A percentile compares a stretch with the other conserved stretches of the same genome.
Conservation (phyloP, 2,113 vertebrate species). For the Apodemus speciosus region DNA sequence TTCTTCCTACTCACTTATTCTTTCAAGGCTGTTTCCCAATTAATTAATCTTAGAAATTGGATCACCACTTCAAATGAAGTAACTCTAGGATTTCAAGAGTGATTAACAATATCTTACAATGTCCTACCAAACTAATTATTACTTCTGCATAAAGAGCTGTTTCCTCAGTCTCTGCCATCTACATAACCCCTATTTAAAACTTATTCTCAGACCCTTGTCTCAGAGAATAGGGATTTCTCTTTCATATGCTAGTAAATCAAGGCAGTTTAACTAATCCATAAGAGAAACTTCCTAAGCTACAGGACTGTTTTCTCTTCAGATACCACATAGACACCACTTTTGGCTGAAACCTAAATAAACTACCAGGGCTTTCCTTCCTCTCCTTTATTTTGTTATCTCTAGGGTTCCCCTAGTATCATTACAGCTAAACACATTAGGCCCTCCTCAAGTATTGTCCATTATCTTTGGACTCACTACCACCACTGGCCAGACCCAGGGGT, state of each 20-base stretch:
- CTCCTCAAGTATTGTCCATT: neutral
- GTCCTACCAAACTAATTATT: too few species aligned
- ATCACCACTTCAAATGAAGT: neutral
- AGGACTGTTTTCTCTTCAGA: neutral
- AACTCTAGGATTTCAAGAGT: neutral
- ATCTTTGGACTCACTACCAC: too few species aligned
- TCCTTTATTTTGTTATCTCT: neutral
- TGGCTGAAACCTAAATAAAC: neutral
- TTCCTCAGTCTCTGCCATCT: neutral
- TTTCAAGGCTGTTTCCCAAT: neutral
- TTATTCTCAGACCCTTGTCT: accelerated
- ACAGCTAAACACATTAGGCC: neutral
- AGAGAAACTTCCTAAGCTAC: neutral
- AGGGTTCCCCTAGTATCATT: neutral
- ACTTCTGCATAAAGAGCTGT: too few species aligned
- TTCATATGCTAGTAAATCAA: neutral
- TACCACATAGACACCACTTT: neutral
- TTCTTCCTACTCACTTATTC: neutral
- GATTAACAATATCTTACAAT: too few species aligned
- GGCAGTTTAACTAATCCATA: too few species aligned
- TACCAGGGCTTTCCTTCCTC: neutral
- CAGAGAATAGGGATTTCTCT: neutral
- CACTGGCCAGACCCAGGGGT: neutral
- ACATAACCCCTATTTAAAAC: neutral
- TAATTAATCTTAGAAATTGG: neutral